Conservation (phyloP, 2,113 vertebrate species). For the Indicator indicator region DNA sequence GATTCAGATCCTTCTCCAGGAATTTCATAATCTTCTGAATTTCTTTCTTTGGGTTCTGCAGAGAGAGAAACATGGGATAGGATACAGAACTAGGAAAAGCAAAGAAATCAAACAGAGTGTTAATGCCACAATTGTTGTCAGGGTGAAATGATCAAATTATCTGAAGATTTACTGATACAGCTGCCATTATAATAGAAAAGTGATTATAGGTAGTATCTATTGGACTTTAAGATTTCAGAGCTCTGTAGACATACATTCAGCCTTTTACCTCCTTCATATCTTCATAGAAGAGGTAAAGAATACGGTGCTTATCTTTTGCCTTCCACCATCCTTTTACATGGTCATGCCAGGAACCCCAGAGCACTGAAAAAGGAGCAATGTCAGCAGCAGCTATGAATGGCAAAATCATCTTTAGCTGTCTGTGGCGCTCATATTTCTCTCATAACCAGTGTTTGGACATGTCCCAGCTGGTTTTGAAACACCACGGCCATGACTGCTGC, state of each 20-base stretch:
- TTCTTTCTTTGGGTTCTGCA: constrained; percentile 69
- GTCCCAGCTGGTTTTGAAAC: not conserved
- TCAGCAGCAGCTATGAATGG: not conserved
- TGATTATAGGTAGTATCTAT: not conserved
- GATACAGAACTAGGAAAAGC: not conserved
- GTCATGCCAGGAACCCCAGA: constrained; percentile 82
- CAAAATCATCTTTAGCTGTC: not conserved
- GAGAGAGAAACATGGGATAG: not conserved
- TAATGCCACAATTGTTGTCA: not conserved
- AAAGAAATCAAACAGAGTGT: not conserved
- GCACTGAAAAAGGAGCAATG: constrained; percentile 58
- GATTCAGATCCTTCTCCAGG: constrained; percentile 54
- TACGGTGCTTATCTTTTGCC: constrained; percentile 69
- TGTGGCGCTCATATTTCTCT: not conserved
- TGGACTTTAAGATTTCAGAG: not conserved
- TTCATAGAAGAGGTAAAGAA: constrained; percentile 82
- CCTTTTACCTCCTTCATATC: constrained; percentile 79
- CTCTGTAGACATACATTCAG: not conserved
- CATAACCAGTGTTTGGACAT: not conserved
- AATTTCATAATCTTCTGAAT: constrained; percentile 68
- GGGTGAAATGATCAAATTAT: not conserved
- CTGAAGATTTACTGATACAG: not conserved
- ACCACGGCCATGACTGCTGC: not conserved
- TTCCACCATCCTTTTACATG: constrained; percentile 83
- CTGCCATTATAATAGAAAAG: not conserved